Base-by-base conservation (phyloP, 2,113 vertebrate genomes). In the Eurystomus gularis region DNA sequence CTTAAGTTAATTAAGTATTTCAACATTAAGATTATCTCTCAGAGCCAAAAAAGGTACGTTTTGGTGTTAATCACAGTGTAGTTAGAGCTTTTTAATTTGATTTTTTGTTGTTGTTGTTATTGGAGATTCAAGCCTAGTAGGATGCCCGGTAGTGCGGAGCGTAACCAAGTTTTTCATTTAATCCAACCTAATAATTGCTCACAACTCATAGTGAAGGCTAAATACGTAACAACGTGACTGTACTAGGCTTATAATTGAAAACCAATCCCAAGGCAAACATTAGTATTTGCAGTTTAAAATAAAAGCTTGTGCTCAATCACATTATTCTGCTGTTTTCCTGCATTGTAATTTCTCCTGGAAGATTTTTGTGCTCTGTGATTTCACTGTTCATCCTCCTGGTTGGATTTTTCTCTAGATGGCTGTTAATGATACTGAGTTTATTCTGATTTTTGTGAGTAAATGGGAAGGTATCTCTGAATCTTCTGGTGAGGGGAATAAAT, bases 251-350 rank as follows among this genome's bases (percentile, higher is more conserved):
- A 8, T 92, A 75, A 90, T 48, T 91, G 95, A 86, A 96, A 95
- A 90, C 55, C 92, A 77, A 51, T 92, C 51, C 58, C 79, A 62
- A 46, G 28, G 6, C 52, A 95, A 95, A 92, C 52, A 71, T 87
- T 75, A 48, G 84, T 96, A 94, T 92, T 97, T 96, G 76, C 37
- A 40, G 31, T 72, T 82, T 61, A 75, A 69, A 93, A 94, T 93
- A 79, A 90, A 92, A 94, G 28, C 92, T 61, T 68, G 28, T 71
- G 83, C 17, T 96, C 85, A 54, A 29, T 76, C 60, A 42, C 83
- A 19, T 75, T 75, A 55, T 92, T 88, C 82, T 88, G 60, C 73
- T 75, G 2, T 61, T 92, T 84, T 33, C 39, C 72, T 84, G 57
- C 69, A 23, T 86, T 89, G 2, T 72, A 79, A 96, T 94, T 95